Evolutionary conservation across 2,797 vertebrate species (phyloP), one percentile per base, ranked within the genome.

Genomic region (Arnoldichthys spilopterus): DNA sequence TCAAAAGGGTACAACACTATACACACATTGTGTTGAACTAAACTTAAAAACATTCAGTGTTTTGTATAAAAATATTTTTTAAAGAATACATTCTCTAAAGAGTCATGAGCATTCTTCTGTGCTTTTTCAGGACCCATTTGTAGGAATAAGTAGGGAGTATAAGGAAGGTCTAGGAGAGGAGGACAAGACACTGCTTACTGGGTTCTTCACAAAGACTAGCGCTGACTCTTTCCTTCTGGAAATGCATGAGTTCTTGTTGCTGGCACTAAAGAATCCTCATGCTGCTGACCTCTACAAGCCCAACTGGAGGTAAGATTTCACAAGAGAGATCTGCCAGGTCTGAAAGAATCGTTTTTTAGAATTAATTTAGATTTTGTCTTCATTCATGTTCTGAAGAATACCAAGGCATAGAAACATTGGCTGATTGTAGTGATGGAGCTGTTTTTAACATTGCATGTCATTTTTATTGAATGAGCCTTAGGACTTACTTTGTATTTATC

Each of bases 161-260:
- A 96, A 93, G 86, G 2, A 20, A n/a, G 30, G 82, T n/a, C 91
- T 98, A 43, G 82, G 73, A 13, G 86, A 89, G 0, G 84, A 92
- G 0, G 82, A 91, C 0, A 83, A 84, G 13, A 87, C 83, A 67
- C 89, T 92, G 51, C 95, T 99, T 53, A 90, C 84, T 1, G 53
- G 83, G 0, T 99, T 96, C 91, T 94, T 96, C 30, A 89, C 91
- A 0, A 93, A 94, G 80, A 87, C 85, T 9, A 89, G 90, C 1
- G 88, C 95, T 11, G 95, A 97, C 47, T 20, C 77, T 20, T 97
- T 99, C 84, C 89, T 98, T 54, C 87, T 96, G 86, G 96, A 99
- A 88, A 94, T 98, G 83, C 97, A 98, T 0, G 96, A 99, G 85
- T 94, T 98, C 90, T 94, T 99, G 7, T 4, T 93, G 78, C 82